Evolutionary conservation across 1,140 invertebrate genomes (phyloP).

Genomic region (Aphidius gifuensis): DNA sequence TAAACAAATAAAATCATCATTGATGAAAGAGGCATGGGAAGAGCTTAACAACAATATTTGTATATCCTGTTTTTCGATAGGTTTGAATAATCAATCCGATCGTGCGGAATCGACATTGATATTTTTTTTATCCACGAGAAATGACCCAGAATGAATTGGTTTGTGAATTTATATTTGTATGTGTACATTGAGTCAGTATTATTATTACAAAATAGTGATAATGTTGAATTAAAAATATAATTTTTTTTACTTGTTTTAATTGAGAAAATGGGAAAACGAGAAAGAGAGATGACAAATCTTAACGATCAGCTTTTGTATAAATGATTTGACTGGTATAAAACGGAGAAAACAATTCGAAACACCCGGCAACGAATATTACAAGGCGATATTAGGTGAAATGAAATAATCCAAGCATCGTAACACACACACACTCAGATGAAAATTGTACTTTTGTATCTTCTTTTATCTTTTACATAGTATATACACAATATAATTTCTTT

Average conservation of each 20-base stretch:
- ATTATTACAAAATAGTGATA: background rate
- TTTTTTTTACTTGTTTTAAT: background rate
- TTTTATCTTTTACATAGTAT: background rate
- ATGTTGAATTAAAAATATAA: background rate
- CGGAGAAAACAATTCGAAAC: conserved; percentile 48
- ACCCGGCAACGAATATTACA: conserved; percentile 52
- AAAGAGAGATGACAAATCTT: conserved; percentile 2
- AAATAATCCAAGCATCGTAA: conserved; percentile 46
- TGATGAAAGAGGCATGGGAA: background rate
- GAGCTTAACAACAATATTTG: background rate
- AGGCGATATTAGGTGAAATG: conserved; percentile 50
- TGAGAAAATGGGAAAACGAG: too few species aligned
- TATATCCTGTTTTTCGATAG: background rate
- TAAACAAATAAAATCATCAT: background rate
- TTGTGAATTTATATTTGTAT: background rate
- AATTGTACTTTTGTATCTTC: too few species aligned
- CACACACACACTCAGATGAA: too few species aligned
- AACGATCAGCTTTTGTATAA: conserved; percentile 23
- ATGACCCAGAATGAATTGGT: conserved; percentile 1
- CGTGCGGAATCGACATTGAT: conserved; percentile 13
- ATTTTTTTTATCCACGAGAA: background rate
- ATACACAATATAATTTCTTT: conserved; percentile 28
- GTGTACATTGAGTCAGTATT: background rate
- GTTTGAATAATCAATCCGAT: conserved; percentile 7
- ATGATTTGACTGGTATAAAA: conserved; percentile 21